Conservation (phyloP, 1,140 invertebrate genomes). For the Tigriopus japonicus region DNA sequence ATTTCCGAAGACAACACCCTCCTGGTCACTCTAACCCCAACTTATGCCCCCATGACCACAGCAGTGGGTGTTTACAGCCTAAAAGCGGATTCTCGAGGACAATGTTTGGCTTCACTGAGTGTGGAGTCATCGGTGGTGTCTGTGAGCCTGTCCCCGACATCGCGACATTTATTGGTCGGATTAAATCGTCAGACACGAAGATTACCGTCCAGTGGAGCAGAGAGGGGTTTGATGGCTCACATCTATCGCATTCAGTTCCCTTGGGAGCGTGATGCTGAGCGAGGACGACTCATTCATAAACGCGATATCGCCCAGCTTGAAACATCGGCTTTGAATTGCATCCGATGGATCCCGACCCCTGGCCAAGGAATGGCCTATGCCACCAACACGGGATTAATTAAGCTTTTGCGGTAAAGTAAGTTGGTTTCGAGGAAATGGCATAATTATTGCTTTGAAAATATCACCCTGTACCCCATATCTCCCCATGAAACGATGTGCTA, state of each 20-base stretch:
- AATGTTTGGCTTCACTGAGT: conserved; percentile 50
- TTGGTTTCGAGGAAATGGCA: too few relatives aligned
- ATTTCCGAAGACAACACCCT: conserved; percentile 58
- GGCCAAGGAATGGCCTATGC: conserved; percentile 67
- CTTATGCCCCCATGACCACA: conserved; percentile 36
- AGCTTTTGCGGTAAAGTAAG: conserved; percentile 32
- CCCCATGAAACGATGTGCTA: too few relatives aligned
- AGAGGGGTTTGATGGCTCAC: conserved; percentile 43
- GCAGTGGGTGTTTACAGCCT: conserved; percentile 57
- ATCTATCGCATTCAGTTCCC: conserved; percentile 27
- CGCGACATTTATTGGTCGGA: conserved; percentile 54
- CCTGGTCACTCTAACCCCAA: conserved; percentile 48
- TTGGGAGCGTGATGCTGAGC: not conserved
- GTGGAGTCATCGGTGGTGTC: conserved; percentile 59
- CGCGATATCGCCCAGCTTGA: conserved; percentile 42
- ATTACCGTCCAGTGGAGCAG: conserved; percentile 29
- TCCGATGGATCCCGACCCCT: conserved; percentile 55
- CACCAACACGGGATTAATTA: conserved; percentile 58
- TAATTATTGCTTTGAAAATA: too few relatives aligned
- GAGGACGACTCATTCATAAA: conserved; percentile 31
- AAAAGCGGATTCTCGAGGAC: conserved; percentile 45
- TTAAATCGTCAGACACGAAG: conserved; percentile 35
- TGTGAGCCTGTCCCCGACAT: conserved; percentile 55
- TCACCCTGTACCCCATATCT: too few relatives aligned
- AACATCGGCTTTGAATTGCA: conserved; percentile 54